phyloP scores from a whole-genome alignment of 2,797 vertebrate genomes.

The Kryptopterus vitreolus region DNA sequence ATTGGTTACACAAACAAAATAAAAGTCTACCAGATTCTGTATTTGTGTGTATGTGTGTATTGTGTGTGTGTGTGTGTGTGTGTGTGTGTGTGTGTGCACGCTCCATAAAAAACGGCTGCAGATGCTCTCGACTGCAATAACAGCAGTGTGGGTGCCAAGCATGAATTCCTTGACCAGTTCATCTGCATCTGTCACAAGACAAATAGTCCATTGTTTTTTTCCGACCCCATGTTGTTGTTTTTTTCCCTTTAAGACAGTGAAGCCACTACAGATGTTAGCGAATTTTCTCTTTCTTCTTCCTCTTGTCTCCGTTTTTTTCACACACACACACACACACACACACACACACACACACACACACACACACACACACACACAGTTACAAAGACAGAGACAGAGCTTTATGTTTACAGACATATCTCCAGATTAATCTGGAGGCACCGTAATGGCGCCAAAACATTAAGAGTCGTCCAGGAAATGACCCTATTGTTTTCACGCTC shows the following conservation, averaged over 20 bases:
- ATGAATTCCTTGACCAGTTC: conserved; percentile 46
- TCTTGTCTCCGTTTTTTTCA: conserved; percentile 28
- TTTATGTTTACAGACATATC: conserved; percentile 13
- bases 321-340: conserved; percentile 34
- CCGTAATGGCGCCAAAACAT: conserved; percentile 28
- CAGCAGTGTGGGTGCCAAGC: conserved; percentile 31
- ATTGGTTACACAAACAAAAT: no score
- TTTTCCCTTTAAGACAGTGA: conserved; percentile 66
- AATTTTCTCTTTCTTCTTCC: conserved; percentile 48
- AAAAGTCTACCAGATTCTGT: no score
- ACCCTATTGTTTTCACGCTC: conserved; percentile 76
- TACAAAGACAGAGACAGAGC: not conserved
- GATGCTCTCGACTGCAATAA: conserved; percentile 30
- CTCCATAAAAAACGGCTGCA: not conserved
- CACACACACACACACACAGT: not conserved
- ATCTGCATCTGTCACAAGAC: conserved; percentile 43
- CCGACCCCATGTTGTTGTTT: conserved; percentile 76
- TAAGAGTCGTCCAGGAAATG: conserved; percentile 67
- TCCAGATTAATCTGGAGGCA: not conserved
- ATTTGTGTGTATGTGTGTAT: no score
- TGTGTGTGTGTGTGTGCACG: not conserved
- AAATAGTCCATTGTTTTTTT: conserved; percentile 75
- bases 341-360: conserved; percentile 34
- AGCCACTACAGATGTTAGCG: conserved; percentile 60
- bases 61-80: not conserved